Evolutionary conservation across 2,888 invertebrate genomes (phyloP).

Genomic region (Stramonita haemastoma): DNA sequence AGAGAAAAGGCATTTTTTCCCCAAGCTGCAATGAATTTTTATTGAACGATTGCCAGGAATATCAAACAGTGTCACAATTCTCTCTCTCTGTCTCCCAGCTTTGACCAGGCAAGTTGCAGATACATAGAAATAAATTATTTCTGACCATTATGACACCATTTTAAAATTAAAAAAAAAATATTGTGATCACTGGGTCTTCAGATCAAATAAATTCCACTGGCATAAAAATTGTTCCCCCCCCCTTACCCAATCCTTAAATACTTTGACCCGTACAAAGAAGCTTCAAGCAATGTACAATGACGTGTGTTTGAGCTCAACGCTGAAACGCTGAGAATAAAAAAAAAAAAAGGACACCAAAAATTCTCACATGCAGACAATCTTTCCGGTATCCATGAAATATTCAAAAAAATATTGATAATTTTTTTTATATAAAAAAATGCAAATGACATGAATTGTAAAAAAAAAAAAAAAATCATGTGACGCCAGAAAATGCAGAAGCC

Average conservation of each 20-base stretch:
- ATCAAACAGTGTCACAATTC: slow-evolving; percentile 9
- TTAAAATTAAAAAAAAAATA: neutral
- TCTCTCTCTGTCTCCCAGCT: neutral
- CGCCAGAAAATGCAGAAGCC: neutral
- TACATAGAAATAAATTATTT: neutral
- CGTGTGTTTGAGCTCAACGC: neutral
- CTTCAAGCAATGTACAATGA: neutral
- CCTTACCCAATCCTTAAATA: neutral
- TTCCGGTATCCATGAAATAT: neutral
- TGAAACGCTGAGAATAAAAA: neutral
- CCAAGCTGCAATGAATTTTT: slow-evolving; percentile 38
- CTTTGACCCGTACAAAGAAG: slow-evolving; percentile 1
- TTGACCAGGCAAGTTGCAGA: neutral
- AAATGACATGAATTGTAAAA: neutral
- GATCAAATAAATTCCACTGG: neutral
- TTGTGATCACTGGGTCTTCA: neutral
- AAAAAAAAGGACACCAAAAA: neutral
- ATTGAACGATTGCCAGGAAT: slow-evolving; percentile 40
- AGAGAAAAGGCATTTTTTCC: neutral
- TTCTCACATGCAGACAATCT: neutral
- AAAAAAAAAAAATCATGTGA: neutral
- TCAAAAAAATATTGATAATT: neutral
- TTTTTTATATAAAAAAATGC: neutral
- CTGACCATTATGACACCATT: neutral
- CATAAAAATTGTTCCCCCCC: neutral